phyloP scores from a whole-genome alignment of 2,888 invertebrate species.

The Gryllus longicercus region DNA sequence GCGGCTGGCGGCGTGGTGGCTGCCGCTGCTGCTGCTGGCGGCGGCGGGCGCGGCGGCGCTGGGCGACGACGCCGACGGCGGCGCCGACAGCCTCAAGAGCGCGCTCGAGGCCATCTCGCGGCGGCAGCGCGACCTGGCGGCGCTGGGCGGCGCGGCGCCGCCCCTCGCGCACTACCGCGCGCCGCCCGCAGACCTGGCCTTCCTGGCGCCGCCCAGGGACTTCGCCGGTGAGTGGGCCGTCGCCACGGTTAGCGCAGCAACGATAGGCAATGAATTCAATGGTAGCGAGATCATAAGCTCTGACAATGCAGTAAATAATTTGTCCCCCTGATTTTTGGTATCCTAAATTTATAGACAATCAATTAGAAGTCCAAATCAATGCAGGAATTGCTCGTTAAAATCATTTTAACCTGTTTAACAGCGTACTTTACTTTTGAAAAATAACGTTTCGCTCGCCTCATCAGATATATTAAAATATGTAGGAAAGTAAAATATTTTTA shows the following conservation, averaged over 20 bases:
- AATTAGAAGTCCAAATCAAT: too few relatives aligned
- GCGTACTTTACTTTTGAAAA: too few relatives aligned
- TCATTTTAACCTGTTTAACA: too few relatives aligned
- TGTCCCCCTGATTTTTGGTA: too few relatives aligned
- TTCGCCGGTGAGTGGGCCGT: constrained; percentile 22
- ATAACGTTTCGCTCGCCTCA: too few relatives aligned
- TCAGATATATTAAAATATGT: too few relatives aligned
- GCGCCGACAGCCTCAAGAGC: constrained; percentile 50
- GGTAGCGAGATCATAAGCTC: neutral
- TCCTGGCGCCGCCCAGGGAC: constrained; percentile 37
- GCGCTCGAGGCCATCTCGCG: constrained; percentile 55
- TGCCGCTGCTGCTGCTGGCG: neutral
- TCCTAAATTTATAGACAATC: too few relatives aligned
- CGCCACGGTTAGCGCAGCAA: neutral
- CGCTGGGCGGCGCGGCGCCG: constrained; percentile 19
- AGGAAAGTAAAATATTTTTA: too few relatives aligned
- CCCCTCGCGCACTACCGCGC: constrained; percentile 26
- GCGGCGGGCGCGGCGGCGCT: neutral
- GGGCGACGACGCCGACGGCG: neutral
- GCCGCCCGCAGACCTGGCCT: constrained; percentile 27
- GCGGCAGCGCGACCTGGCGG: constrained; percentile 48
- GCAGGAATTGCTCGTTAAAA: too few relatives aligned
- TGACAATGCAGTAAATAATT: too few relatives aligned
- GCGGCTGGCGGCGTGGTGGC: neutral
- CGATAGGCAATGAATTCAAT: neutral